Evolutionary conservation across 2,888 invertebrate genomes (phyloP).

Genomic region (Dasysyrphus albostriatus): DNA sequence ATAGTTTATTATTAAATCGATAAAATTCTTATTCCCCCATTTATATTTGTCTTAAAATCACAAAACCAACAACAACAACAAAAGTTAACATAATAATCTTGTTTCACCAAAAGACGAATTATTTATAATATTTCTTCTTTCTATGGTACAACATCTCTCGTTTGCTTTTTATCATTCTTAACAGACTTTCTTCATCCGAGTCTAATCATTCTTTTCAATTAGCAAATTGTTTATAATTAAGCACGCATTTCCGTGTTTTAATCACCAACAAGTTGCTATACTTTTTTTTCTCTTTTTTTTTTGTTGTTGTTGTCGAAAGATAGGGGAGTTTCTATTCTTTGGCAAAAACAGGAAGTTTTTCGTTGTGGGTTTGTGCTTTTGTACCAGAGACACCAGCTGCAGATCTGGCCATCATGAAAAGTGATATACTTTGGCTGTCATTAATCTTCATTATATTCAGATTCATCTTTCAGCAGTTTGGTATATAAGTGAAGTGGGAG

Average conservation of each 20-base stretch:
- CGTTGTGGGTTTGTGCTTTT: background rate
- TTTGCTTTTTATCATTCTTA: background rate
- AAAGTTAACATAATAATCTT: constrained; percentile 48
- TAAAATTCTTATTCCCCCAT: constrained; percentile 30
- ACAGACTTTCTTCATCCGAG: constrained; percentile 37
- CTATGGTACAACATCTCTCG: background rate
- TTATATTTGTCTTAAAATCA: background rate
- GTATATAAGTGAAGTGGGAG: background rate
- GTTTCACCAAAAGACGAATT: constrained; percentile 53
- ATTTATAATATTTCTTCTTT: constrained; percentile 13
- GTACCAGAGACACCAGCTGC: constrained; percentile 17
- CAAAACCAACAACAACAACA: constrained; percentile 5
- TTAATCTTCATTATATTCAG: constrained; percentile 68
- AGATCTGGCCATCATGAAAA: constrained; percentile 12
- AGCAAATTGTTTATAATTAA: constrained; percentile 71
- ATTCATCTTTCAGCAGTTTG: constrained; percentile 45
- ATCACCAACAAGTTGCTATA: constrained; percentile 46
- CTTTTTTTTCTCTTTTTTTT: background rate
- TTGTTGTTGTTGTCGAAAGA: background rate
- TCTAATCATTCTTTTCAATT: constrained; percentile 72
- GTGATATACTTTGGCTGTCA: constrained; percentile 31
- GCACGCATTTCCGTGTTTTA: constrained; percentile 39
- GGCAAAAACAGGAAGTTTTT: constrained; percentile 1
- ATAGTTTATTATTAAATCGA: constrained; percentile 21
- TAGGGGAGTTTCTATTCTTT: background rate